Conservation (phyloP, 2,113 vertebrate species). For the Pygoscelis adeliae region DNA sequence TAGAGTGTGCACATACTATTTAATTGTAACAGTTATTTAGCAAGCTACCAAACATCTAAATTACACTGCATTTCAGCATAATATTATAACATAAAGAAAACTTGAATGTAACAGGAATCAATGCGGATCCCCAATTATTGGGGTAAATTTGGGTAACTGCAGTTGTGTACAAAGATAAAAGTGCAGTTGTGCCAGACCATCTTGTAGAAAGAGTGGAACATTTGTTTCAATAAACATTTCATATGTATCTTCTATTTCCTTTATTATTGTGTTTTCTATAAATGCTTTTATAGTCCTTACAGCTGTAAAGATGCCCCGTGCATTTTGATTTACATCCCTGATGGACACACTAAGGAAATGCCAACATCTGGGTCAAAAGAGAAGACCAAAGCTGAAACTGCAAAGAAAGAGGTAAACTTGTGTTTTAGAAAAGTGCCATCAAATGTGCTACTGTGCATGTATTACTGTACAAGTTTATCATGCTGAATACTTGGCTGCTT, state of each 20-base stretch:
- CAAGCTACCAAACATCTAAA: not conserved
- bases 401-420: constrained; percentile 79
- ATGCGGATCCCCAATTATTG: not conserved
- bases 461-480: not conserved
- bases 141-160: not conserved
- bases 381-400: constrained; percentile 85
- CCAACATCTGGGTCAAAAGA: constrained; percentile 96
- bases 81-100: not conserved
- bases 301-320: constrained; percentile 96
- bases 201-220: not conserved
- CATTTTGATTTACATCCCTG: constrained; percentile 93
- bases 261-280: not conserved
- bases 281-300: constrained; percentile 80
- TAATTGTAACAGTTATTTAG: not conserved
- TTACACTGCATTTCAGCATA: not conserved
- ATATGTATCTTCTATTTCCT: not conserved
- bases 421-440: not conserved
- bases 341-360: constrained; percentile 98
- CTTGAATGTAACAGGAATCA: not conserved
- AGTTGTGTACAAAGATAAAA: not conserved
- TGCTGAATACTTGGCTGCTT: not conserved
- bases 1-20: not conserved
- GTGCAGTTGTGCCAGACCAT: not conserved
- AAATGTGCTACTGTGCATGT: not conserved
- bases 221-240: not conserved